Evolutionary conservation across 1,140 invertebrate species (phyloP).

Genomic region (Tetragonula clypearis): DNA sequence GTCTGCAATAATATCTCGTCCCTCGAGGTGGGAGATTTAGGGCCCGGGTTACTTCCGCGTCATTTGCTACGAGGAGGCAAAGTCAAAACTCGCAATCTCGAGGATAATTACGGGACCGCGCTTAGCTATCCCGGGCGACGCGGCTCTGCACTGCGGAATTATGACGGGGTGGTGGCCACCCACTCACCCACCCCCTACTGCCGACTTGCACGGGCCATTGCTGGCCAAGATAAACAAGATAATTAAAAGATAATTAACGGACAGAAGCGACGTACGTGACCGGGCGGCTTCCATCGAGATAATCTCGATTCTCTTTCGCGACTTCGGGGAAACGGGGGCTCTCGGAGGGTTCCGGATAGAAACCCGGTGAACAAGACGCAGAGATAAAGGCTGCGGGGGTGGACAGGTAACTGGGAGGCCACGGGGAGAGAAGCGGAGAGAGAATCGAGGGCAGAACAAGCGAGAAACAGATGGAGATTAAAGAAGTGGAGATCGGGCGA

Average conservation of each 20-base stretch:
- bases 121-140: neutral
- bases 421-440: neutral
- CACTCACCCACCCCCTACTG: neutral
- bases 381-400: conserved; percentile 1
- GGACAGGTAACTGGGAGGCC: conserved; percentile 14
- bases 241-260: conserved; percentile 76
- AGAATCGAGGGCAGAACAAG: neutral
- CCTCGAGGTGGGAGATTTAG: too few relatives aligned
- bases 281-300: conserved; percentile 42
- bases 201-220: neutral
- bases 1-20: too few relatives aligned
- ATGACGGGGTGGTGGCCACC: neutral
- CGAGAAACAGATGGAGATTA: conserved; percentile 45
- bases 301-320: conserved; percentile 64
- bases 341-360: neutral
- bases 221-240: conserved; percentile 75
- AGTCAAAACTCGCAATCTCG: neutral
- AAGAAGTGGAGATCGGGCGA: conserved; percentile 5
- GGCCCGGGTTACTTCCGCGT: neutral
- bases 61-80: neutral
- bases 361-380: neutral
- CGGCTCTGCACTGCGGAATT: conserved; percentile 30
- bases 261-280: conserved; percentile 67
- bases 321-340: neutral
- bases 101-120: neutral